Conservation (phyloP, 2,888 invertebrate species). For the Lepas anatifera region DNA sequence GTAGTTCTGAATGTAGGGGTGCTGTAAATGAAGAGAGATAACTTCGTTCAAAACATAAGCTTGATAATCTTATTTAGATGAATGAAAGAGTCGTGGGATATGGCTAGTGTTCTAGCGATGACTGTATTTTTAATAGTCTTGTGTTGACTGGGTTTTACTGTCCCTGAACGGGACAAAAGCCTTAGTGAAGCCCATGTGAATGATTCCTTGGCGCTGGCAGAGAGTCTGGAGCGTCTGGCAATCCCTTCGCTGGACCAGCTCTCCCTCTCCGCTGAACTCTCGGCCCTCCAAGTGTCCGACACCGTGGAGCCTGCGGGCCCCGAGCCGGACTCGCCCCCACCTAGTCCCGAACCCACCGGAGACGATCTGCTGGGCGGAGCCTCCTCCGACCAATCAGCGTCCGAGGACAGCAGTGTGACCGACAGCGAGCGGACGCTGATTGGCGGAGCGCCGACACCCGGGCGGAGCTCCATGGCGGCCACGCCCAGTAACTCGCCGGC, state of each 20-base stretch:
- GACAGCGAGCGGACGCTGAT: slow-evolving; percentile 47
- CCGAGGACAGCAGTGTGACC: slow-evolving; percentile 61
- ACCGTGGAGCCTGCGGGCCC: slow-evolving; percentile 2
- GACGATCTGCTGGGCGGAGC: slow-evolving; percentile 27
- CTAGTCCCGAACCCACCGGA: slow-evolving; percentile 25
- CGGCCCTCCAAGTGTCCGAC: not conserved
- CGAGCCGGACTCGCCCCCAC: slow-evolving; percentile 18
- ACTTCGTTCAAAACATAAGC: too few relatives aligned
- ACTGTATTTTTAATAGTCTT: too few relatives aligned
- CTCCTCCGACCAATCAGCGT: slow-evolving; percentile 49
- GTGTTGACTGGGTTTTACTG: too few relatives aligned
- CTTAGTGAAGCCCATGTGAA: too few relatives aligned
- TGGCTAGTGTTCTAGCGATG: too few relatives aligned
- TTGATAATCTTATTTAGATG: too few relatives aligned
- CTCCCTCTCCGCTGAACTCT: not conserved
- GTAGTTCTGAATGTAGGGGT: too few relatives aligned
- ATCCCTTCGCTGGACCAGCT: slow-evolving; percentile 38
- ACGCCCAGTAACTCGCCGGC: slow-evolving; percentile 4
- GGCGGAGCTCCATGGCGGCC: not conserved
- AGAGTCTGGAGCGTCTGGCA: slow-evolving; percentile 38
- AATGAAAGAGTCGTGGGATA: too few relatives aligned
- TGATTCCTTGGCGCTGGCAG: too few relatives aligned
- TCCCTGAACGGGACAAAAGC: too few relatives aligned
- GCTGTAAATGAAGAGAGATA: too few relatives aligned
- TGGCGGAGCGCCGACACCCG: not conserved